phyloP scores from a whole-genome alignment of 2,113 vertebrate species.

The Tychaedon coryphoeus region DNA sequence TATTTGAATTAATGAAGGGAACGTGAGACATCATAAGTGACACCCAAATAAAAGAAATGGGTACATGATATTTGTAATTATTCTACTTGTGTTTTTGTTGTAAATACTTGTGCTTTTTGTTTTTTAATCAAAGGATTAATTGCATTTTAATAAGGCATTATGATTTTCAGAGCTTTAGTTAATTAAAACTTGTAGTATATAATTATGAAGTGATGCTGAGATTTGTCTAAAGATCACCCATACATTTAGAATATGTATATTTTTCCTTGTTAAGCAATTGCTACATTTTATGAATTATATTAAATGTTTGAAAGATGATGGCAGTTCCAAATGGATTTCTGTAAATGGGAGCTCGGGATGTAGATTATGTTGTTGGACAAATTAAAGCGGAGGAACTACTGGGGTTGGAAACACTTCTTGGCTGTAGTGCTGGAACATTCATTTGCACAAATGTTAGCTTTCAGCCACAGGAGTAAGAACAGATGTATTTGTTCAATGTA shows the following conservation, averaged over 20 bases:
- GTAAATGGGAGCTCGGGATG: slow-evolving; percentile 26
- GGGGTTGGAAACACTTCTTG: slow-evolving; percentile 41
- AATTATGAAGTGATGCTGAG: slow-evolving; percentile 88
- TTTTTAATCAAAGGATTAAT: slow-evolving; percentile 99
- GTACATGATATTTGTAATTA: slow-evolving; percentile 99
- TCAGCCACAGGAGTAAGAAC: neutral
- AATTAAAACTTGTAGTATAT: slow-evolving; percentile 88
- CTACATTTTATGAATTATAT: slow-evolving; percentile 48
- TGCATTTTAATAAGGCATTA: slow-evolving; percentile 99
- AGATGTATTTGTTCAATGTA: slow-evolving; percentile 62
- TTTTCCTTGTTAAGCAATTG: slow-evolving; percentile 73
- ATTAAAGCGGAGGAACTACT: slow-evolving; percentile 34
- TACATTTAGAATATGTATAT: slow-evolving; percentile 79
- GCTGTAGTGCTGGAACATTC: slow-evolving; percentile 10
- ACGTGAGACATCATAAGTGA: slow-evolving; percentile 99
- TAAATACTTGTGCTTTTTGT: slow-evolving; percentile 99
- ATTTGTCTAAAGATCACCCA: slow-evolving; percentile 85
- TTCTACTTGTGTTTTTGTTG: slow-evolving; percentile 99
- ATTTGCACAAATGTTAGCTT: slow-evolving; percentile 51
- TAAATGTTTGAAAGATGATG: slow-evolving; percentile 53
- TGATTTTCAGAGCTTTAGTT: slow-evolving; percentile 88
- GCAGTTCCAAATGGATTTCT: slow-evolving; percentile 61
- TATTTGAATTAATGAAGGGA: slow-evolving; percentile 99
- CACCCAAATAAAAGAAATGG: slow-evolving; percentile 99
- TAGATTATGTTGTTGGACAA: slow-evolving; percentile 36